Conservation (phyloP, 2,888 invertebrate species). For the Rugalucina vietnamica region DNA sequence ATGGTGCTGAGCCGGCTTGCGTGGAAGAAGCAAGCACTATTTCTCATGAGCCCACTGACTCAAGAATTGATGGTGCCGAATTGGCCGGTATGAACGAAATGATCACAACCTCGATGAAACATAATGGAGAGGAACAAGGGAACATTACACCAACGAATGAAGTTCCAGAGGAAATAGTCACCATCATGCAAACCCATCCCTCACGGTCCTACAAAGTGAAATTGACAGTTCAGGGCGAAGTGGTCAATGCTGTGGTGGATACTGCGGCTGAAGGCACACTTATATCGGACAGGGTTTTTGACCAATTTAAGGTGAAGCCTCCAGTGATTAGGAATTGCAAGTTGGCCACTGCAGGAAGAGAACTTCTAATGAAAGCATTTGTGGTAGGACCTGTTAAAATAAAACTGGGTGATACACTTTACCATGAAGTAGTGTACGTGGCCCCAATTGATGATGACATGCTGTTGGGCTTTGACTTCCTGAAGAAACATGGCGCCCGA, state of each 20-base stretch:
- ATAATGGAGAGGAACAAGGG: too few species aligned
- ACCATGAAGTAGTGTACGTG: constrained; percentile 40
- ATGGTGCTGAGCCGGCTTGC: not conserved
- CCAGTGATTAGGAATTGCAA: constrained; percentile 8
- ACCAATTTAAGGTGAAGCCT: not conserved
- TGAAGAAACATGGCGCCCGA: constrained; percentile 3
- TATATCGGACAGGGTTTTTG: constrained; percentile 31
- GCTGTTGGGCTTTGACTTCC: constrained; percentile 47
- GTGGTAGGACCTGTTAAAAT: constrained; percentile 36
- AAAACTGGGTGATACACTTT: constrained; percentile 27
- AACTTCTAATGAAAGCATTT: constrained; percentile 23
- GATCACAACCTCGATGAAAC: too few species aligned
- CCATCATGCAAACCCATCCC: not conserved
- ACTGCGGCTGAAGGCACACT: constrained; percentile 46
- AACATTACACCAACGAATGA: not conserved
- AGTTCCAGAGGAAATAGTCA: not conserved
- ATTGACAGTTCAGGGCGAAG: not conserved
- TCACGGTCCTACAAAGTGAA: not conserved
- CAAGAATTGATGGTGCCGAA: too few species aligned
- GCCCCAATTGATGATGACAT: constrained; percentile 56
- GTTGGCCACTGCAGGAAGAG: constrained; percentile 22
- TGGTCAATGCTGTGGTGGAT: too few species aligned
- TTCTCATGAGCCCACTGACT: too few species aligned
- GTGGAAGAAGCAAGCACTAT: not conserved
- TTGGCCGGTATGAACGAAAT: too few species aligned